Base-by-base conservation (phyloP, 2,888 invertebrate species). In the Clusia tigrina region DNA sequence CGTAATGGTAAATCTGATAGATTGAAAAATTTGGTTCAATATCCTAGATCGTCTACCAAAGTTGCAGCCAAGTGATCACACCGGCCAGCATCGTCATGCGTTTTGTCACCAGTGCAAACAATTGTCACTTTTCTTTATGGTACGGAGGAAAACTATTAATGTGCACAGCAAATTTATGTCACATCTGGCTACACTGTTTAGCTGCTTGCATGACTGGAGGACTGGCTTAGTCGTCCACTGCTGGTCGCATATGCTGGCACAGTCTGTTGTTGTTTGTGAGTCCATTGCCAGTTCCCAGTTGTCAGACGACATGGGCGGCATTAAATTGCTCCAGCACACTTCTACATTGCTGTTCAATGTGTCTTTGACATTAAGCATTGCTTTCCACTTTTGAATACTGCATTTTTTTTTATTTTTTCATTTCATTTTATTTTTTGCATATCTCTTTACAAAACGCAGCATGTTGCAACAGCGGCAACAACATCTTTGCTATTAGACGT, bases 201-300 rank as follows among this genome's bases (percentile, higher is more conserved):
- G n/a, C 42, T 42, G 6, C 42, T n/a, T 42, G 42, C 12, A 3
- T 42, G 6, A 17, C 42, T 32, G 32, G 32, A 6, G 12, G 32
- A 32, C 32, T 32, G 32, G 32, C 32, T 32, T 32, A 6, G 12
- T 32, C 32, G 32, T 32, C 32, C 32, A 32, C n/a, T 42, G 42
- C 42, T n/a, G n/a, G 10, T n/a, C n/a, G 42, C 42, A n/a, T 17
- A 5, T 25, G 12, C 55, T 37, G 46, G 25, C 52, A 59, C 42
- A n/a, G 37, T 54, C 25, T 10, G 54, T 24, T 18, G 22, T n/a
- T n/a, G 22, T 51, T 48, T 48, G 58, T 62, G 52, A 32, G 23
- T 52, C 52, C 18, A n/a, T n/a, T n/a, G 37, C 12, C 48, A 17
- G 32, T 18, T 10, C 15, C 9, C 42, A 15, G n/a, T n/a, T n/a